Percentiles rank a stretch among this genome's conserved stretches.
Evolutionary conservation across 2,888 invertebrate species (phyloP).

Genomic region (Calliopum simillimum): DNA sequence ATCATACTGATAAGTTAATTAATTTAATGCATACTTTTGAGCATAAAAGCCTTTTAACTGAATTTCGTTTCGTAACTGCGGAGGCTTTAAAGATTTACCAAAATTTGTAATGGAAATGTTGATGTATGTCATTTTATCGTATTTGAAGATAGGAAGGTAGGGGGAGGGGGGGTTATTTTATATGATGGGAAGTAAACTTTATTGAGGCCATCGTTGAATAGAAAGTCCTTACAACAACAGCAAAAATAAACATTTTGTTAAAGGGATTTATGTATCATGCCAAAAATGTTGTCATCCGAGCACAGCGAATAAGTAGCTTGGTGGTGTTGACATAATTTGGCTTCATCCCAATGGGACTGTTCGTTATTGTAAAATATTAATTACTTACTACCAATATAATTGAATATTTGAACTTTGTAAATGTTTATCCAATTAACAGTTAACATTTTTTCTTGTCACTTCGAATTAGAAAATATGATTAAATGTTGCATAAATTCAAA

Average conservation of each 20-base stretch:
- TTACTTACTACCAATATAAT: neutral
- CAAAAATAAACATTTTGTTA: neutral
- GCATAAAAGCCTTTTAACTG: conserved; percentile 29
- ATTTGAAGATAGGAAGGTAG: neutral
- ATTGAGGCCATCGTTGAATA: neutral
- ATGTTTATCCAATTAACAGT: neutral
- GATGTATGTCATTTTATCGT: too few species aligned
- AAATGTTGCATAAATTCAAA: too few species aligned
- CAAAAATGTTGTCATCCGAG: neutral
- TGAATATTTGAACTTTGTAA: neutral
- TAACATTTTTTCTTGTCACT: too few species aligned
- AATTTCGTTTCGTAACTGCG: conserved; percentile 10
- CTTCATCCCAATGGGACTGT: neutral
- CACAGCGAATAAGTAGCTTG: neutral
- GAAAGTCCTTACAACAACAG: neutral
- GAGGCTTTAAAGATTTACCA: neutral
- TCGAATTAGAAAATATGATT: too few species aligned
- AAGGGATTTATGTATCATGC: neutral
- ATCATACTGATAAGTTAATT: conserved; percentile 32
- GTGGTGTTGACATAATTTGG: neutral
- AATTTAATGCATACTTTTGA: conserved; percentile 35
- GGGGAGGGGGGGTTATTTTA: neutral
- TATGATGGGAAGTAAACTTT: too few species aligned
- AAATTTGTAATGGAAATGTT: neutral
- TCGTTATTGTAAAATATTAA: neutral